Base-by-base conservation (phyloP, 2,888 invertebrate genomes). In the Anticlea derivata region DNA sequence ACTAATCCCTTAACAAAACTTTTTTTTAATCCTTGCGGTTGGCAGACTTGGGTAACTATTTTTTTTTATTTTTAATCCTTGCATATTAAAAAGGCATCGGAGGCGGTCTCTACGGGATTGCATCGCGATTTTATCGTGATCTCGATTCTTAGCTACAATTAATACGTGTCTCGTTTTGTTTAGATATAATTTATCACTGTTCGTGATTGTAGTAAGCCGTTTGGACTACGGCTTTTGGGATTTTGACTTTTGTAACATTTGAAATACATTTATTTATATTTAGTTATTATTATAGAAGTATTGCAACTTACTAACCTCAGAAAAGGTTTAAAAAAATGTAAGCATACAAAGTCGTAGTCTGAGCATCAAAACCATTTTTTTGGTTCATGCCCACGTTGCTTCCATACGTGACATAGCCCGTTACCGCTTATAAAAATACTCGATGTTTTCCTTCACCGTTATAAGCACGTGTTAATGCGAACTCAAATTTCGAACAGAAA, bases 1-100 rank as follows among this genome's bases (percentile, higher is more conserved):
- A 68, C 77, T 84, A 86, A 86, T 84, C 84, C 83, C 75, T 80
- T 69, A 63, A 66, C 73, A 62, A 73, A 65, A 70, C 68, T 70
- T 80, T 74, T 75, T 75, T 75, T 75, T 68, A 73, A 77, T 78
- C 78, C 77, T 79, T 78, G 50, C 45, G 46, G 47, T 47, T 47
- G 43, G 37, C 46, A 43, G 29, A 26, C 35, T 35, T 34, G 12
- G 27, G 22, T 38, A 38, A n/a, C n/a, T n/a, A n/a, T n/a, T n/a
- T n/a, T n/a, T 34, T 70, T 80, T 76, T 76, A 80, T 75, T 77
- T 75, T 76, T 67, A 73, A 78, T 79, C 80, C 78, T 79, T 80
- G 61, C 61, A 58, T 62, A 60, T 62, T 62, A 55, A 52, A 59
- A 58, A 55, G 39, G 47, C 13, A 35, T 37, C 24, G 43, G 50